Percentiles rank a stretch among this genome's conserved stretches.
Evolutionary conservation across 2,113 vertebrate genomes (phyloP).

Genomic region (Cynoglossus semilaevis): DNA sequence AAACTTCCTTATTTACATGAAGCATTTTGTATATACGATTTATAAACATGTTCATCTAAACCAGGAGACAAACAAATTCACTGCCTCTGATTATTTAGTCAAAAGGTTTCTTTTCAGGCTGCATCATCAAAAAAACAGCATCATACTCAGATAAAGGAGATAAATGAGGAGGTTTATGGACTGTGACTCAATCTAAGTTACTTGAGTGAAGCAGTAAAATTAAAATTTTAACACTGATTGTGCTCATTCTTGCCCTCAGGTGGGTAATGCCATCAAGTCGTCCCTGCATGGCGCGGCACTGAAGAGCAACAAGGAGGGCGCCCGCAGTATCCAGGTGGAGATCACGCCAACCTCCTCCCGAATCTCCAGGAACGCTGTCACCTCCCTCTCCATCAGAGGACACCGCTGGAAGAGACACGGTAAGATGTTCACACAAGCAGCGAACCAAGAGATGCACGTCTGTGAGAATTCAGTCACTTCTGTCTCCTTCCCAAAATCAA

Average conservation of each 20-base stretch:
- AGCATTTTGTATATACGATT: no score
- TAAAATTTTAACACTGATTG: not conserved
- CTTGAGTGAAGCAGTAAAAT: not conserved
- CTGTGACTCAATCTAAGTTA: not conserved
- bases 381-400: conserved; percentile 95
- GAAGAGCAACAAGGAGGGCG: conserved; percentile 91
- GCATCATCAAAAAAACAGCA: not conserved
- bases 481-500: no score
- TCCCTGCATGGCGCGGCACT: conserved; percentile 87
- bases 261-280: conserved; percentile 97
- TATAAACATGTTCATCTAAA: no score
- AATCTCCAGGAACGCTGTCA: conserved; percentile 97
- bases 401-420: conserved; percentile 99
- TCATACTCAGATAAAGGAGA: no score
- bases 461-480: not conserved
- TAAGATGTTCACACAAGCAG: conserved; percentile 68
- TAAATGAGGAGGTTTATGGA: not conserved
- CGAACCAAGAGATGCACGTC: not conserved
- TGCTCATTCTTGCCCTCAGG: conserved; percentile 67
- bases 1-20: no score
- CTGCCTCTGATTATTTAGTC: no score
- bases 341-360: conserved; percentile 94
- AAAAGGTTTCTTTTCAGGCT: not conserved
- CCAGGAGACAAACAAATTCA: no score
- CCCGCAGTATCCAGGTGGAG: conserved; percentile 95